phyloP scores from a whole-genome alignment of 2,888 invertebrate species.

The Cryptosula pallasiana region DNA sequence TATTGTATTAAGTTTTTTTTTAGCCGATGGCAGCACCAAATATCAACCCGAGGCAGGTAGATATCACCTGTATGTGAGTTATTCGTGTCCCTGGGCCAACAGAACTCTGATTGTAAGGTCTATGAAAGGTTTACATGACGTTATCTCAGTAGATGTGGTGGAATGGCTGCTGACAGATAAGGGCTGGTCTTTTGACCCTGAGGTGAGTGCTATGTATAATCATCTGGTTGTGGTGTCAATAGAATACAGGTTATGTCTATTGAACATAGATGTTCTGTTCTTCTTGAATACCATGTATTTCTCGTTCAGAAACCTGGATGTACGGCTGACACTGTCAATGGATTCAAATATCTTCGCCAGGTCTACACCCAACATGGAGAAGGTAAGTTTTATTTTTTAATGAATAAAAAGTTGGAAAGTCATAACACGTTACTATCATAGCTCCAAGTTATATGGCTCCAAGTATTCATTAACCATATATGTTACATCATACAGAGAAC shows the following conservation, averaged over 20 bases:
- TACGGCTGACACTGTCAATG: slow-evolving; percentile 27
- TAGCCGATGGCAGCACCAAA: slow-evolving; percentile 27
- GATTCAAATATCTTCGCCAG: slow-evolving; percentile 19
- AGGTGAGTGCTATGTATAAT: background rate
- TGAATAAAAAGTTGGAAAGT: too few species aligned
- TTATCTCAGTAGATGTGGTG: slow-evolving; percentile 26
- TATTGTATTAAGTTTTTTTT: background rate
- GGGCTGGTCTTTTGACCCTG: slow-evolving; percentile 26
- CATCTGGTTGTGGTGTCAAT: background rate
- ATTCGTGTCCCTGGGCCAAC: slow-evolving; percentile 27
- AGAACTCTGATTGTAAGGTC: slow-evolving; percentile 25
- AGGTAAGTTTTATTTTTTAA: too few species aligned
- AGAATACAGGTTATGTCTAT: background rate
- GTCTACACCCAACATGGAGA: slow-evolving; percentile 19
- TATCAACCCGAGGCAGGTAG: slow-evolving; percentile 27
- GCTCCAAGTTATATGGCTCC: too few species aligned
- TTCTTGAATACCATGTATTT: background rate
- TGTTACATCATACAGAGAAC: background rate
- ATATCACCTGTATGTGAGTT: slow-evolving; percentile 27
- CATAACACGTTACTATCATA: too few species aligned
- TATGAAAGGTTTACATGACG: slow-evolving; percentile 28
- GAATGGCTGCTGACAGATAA: slow-evolving; percentile 23
- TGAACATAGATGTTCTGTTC: background rate
- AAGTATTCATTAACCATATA: too few species aligned
- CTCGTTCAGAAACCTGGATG: slow-evolving; percentile 25